Evolutionary conservation across 1,140 invertebrate species (phyloP).

Genomic region (Drosophila mojavensis): DNA sequence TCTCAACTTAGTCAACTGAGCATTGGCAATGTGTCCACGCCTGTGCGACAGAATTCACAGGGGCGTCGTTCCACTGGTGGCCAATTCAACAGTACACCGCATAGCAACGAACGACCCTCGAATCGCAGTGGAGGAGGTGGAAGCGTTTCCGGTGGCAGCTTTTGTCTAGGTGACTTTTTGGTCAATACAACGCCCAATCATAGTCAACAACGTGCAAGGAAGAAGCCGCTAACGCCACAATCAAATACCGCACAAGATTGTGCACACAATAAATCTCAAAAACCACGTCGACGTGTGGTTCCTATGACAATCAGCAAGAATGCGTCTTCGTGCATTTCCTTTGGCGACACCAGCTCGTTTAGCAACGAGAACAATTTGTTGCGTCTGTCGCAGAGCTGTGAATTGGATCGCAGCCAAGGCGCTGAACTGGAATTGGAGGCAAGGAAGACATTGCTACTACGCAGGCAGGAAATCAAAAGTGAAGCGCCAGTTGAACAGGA

Average conservation of each 20-base stretch:
- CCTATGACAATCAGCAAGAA: conserved; percentile 75
- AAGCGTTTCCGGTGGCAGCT: conserved; percentile 26
- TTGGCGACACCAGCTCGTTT: conserved; percentile 75
- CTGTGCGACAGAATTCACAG: conserved; percentile 22
- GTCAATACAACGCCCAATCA: conserved; percentile 53
- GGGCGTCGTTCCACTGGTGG: conserved; percentile 39
- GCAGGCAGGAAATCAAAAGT: conserved; percentile 64
- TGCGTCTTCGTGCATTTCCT: conserved; percentile 49
- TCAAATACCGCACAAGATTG: conserved; percentile 8
- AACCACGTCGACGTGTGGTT: conserved; percentile 72
- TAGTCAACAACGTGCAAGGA: conserved; percentile 55
- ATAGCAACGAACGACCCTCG: conserved; percentile 29
- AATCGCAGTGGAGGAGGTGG: conserved; percentile 40
- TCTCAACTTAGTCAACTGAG: conserved; percentile 28
- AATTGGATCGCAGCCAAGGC: conserved; percentile 69
- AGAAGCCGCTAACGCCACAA: conserved; percentile 61
- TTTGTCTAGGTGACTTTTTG: conserved; percentile 76
- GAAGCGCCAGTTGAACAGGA: conserved; percentile 47
- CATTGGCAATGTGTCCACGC: conserved; percentile 28
- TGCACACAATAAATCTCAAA: conserved; percentile 31
- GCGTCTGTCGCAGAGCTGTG: conserved; percentile 63
- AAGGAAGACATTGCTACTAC: conserved; percentile 59
- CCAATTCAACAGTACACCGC: conserved; percentile 59
- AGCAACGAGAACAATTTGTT: conserved; percentile 80
- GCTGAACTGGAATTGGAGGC: conserved; percentile 63